Evolutionary conservation across 2,888 invertebrate species (phyloP), one percentile per base, ranked within the genome.

Genomic region (Unio pictorum): DNA sequence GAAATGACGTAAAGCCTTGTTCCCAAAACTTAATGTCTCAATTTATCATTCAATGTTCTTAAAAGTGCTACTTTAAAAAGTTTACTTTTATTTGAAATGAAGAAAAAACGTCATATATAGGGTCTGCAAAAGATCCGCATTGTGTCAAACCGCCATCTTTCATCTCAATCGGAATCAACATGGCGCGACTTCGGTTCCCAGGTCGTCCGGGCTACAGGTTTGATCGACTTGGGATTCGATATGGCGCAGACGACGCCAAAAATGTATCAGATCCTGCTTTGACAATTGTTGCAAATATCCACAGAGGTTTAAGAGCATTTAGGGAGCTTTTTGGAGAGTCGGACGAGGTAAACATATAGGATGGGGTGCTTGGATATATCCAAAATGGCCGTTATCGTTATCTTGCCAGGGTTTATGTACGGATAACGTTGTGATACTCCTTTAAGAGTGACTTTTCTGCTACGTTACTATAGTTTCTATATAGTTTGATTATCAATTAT

Each of bases 101-200:
- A 45, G 45, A 45, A 45, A 45, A 45, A 11, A 15, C 45, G 15
- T 11, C 45, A 45, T 15, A 45, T 45, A 45, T 4, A 15, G 11
- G 45, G 11, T 45, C 45, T 15, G 45, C 23, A 45, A 45, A 45
- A 45, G 45, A 15, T 45, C 45, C 45, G 11, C 15, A 45, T 45
- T 45, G 45, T 45, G 45, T 45, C 45, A 45, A 45, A 45, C 45
- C 45, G 45, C 45, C 45, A 45, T 45, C 45, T 45, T 45, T 45
- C 45, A 45, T 45, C 45, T 45, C 45, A 45, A 45, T 45, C 45
- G 45, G 45, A 45, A 45, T 73, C 83, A 86, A 87, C 81, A 89
- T 89, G 89, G 89, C 89, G 88, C 85, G 88, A 77, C 76, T 89
- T 67, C 80, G 89, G 68, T 89, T 89, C 81, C 89, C 89, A 70